Evolutionary conservation across 2,888 invertebrate genomes (phyloP), one percentile per base, ranked within the genome.

Genomic region (Unio pictorum): DNA sequence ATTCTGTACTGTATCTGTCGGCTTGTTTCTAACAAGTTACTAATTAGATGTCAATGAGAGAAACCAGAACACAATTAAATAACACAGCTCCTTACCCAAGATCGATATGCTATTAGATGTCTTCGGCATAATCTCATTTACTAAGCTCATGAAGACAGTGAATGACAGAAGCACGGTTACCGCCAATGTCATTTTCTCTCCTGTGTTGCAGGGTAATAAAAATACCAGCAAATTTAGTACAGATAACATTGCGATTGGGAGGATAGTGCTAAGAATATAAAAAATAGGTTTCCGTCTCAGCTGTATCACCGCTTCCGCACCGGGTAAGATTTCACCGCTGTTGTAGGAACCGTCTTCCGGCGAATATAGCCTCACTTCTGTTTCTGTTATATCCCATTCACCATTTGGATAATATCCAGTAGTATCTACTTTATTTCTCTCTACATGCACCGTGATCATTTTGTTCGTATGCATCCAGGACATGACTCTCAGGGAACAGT

Each of bases 401-500:
- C 82, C 82, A 67, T 81, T 82, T 5, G 80, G 80, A 58, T 81
- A 74, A 63, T 79, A 74, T 26, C 77, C 76, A 28, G 73, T 76
- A 26, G 79, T 71, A 67, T 81, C 78, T 28, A 82, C 75, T 28
- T 63, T 68, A 55, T 76, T 68, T 18, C 67, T 72, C 34, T 80
- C 80, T 0, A 81, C 81, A 3, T 63, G 65, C 18, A 82, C 80
- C 4, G 74, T 73, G 63, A 82, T 61, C 8, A 79, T 81, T 26
- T 76, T 78, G 66, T 82, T 82, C n/a, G 82, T 82, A 64, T 82
- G 80, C 82, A 82, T 82, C 82, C 82, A 82, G 15, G 82, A 81
- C 68, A 82, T 75, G 67, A 81, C 78, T n/a, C 83, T 72, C 11
- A 83, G 80, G 61, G 79, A 78, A 70, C 83, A 83, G 26, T 69